These are phyloP conservation scores for Meleagris gallopavo DNA, from an alignment of 2,113 vertebrate genomes.

Conservation along the genomic window DNA sequence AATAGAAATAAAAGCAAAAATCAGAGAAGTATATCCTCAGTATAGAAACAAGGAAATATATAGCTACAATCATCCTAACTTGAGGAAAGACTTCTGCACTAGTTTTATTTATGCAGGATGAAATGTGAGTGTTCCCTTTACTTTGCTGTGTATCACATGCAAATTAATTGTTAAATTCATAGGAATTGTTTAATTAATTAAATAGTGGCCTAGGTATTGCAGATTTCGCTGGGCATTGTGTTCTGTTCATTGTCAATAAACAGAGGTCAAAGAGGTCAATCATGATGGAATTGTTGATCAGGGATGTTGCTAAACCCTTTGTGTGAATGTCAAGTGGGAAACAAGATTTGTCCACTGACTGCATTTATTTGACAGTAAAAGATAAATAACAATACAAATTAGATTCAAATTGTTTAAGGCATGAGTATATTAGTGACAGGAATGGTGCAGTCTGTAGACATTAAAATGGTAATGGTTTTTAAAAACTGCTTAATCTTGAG, in stretches of 20 bases:
- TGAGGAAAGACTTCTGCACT: background rate
- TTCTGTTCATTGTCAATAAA: background rate
- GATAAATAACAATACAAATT: slow-evolving; percentile 60
- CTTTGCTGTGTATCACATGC: background rate
- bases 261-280: slow-evolving; percentile 3
- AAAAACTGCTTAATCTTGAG: slow-evolving; percentile 65
- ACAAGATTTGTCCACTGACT: slow-evolving; percentile 23
- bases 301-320: background rate
- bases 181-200: background rate
- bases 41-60: background rate
- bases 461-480: slow-evolving; percentile 65
- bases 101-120: background rate
- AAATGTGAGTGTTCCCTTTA: background rate
- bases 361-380: slow-evolving; percentile 5
- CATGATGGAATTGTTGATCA: background rate
- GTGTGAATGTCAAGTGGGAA: background rate
- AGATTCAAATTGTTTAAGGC: slow-evolving; percentile 40
- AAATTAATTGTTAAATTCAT: background rate
- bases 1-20: background rate
- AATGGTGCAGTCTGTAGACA: slow-evolving; percentile 51
- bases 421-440: slow-evolving; percentile 40
- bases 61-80: background rate
- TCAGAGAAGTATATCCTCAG: background rate
- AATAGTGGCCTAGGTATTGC: background rate
- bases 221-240: background rate